Evolutionary conservation across 2,888 invertebrate genomes (phyloP), one percentile per base, ranked within the genome.

Genomic region (Stenurella melanura): DNA sequence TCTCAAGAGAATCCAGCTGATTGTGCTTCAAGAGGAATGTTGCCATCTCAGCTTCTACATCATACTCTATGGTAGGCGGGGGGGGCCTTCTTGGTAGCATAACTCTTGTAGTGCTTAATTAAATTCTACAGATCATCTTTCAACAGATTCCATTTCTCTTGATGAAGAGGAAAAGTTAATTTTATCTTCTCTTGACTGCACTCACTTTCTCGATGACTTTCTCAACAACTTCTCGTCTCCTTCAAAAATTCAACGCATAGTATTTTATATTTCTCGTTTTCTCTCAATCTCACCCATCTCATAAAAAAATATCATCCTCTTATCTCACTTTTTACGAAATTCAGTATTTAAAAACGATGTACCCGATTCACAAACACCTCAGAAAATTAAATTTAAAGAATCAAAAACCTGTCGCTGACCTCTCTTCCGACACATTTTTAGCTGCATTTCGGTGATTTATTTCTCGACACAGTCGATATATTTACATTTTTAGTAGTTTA

Each of bases 21-120:
- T 26, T 26, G 21, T 26, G 21, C 21, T 26, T 26, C 56, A n/a
- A 56, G n/a, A 7, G 17, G 56, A 4, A 56, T 56, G 56, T 56
- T 56, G 56, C 56, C 56, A 56, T 11, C 7, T 4, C n/a, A 56
- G 56, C 56, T 56, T n/a, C 7, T 56, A 11, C 18, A 56, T 56
- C 56, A 56, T 18, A 56, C n/a, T 5, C 12, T 56, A 56, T 56
- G 56, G n/a, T 56, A n/a, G n/a, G n/a, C n/a, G 56, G 56, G 56
- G 10, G 56, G 56, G 56, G 7, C 56, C n/a, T 7, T 15, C 56
- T 18, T 56, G n/a, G n/a, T 56, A 10, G n/a, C 18, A 1, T 17
- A n/a, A 18, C 56, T 1, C 9, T 18, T 56, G 10, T 17, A 56
- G 18, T 56, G 7, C 12, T 56, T n/a, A 11, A 1, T 56, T 56